A percentile compares a stretch with the other conserved stretches of the same genome.
Evolutionary conservation across 2,797 vertebrate species (phyloP).

Genomic region (Lagocephalus sceleratus): DNA sequence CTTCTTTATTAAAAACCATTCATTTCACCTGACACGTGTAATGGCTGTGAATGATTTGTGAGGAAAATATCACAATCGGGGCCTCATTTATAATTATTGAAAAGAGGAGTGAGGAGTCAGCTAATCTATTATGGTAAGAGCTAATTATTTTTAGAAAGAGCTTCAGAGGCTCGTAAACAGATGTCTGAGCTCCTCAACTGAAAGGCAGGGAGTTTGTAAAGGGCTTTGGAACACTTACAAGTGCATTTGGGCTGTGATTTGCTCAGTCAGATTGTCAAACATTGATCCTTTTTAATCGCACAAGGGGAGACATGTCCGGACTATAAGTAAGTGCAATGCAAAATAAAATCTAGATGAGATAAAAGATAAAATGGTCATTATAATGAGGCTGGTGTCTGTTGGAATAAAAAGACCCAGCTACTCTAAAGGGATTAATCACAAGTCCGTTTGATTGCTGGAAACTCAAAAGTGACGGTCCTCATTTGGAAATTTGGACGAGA

Average conservation of each 20-base stretch:
- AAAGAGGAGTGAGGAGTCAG: slow-evolving; percentile 35
- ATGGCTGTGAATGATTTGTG: slow-evolving; percentile 63
- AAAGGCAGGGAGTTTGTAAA: slow-evolving; percentile 5
- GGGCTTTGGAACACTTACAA: no score
- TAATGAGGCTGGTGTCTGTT: slow-evolving; percentile 21
- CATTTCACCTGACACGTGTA: slow-evolving; percentile 66
- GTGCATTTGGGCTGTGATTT: no score
- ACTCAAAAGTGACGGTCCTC: slow-evolving; percentile 41
- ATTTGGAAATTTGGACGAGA: slow-evolving; percentile 48
- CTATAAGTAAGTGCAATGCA: not conserved
- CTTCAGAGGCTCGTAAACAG: slow-evolving; percentile 29
- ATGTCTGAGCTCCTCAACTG: slow-evolving; percentile 5
- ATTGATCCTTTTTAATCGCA: no score
- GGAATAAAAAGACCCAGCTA: slow-evolving; percentile 25
- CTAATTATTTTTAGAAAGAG: slow-evolving; percentile 24
- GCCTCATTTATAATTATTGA: slow-evolving; percentile 65
- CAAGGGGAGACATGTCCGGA: no score
- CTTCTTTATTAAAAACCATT: slow-evolving; percentile 77
- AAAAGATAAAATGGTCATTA: no score
- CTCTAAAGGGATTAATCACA: slow-evolving; percentile 14
- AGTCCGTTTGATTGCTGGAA: slow-evolving; percentile 5
- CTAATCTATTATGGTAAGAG: slow-evolving; percentile 46
- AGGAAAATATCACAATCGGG: slow-evolving; percentile 50
- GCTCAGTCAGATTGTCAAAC: no score
- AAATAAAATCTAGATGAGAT: slow-evolving; percentile 16